Conservation (phyloP, 2,797 vertebrate genomes). For the Halcyon leucocephala region DNA sequence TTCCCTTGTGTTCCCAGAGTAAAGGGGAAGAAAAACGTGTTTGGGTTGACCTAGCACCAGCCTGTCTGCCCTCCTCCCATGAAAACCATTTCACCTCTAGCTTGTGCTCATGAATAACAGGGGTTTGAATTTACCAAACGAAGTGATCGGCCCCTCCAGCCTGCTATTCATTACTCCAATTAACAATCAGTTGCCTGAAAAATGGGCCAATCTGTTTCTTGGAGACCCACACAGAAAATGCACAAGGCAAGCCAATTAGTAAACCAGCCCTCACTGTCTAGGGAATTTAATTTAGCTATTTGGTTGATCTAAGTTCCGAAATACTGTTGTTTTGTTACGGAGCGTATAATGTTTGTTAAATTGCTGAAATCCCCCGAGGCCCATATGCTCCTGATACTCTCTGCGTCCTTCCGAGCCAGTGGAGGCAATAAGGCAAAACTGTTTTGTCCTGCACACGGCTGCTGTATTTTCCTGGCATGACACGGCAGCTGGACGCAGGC, state of each 20-base stretch:
- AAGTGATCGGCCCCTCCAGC: slow-evolving; percentile 68
- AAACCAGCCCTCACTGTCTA: slow-evolving; percentile 76
- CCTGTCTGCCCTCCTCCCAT: neutral
- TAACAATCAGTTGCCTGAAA: slow-evolving; percentile 85
- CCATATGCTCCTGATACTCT: slow-evolving; percentile 83
- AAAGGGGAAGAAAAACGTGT: neutral
- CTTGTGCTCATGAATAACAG: slow-evolving; percentile 63
- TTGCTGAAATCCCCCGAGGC: slow-evolving; percentile 72
- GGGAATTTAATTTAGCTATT: slow-evolving; percentile 79
- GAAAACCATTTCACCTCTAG: slow-evolving; percentile 57
- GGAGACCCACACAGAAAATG: slow-evolving; percentile 66
- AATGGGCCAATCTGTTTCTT: slow-evolving; percentile 87
- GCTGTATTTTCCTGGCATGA: slow-evolving; percentile 78
- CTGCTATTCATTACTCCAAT: slow-evolving; percentile 88
- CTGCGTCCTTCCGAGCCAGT: slow-evolving; percentile 57
- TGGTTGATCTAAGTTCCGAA: slow-evolving; percentile 73
- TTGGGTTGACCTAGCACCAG: neutral
- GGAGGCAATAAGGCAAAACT: slow-evolving; percentile 74
- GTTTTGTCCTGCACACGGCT: slow-evolving; percentile 80
- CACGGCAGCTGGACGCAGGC: slow-evolving; percentile 76
- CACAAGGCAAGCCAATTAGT: slow-evolving; percentile 83
- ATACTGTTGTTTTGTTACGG: slow-evolving; percentile 72
- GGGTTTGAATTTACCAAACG: slow-evolving; percentile 83
- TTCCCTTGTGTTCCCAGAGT: neutral
- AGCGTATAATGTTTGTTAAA: slow-evolving; percentile 79